A percentile compares a stretch with the other conserved stretches of the same genome.
Conservation (phyloP, 2,888 invertebrate genomes). For the Microdon myrmicae region DNA sequence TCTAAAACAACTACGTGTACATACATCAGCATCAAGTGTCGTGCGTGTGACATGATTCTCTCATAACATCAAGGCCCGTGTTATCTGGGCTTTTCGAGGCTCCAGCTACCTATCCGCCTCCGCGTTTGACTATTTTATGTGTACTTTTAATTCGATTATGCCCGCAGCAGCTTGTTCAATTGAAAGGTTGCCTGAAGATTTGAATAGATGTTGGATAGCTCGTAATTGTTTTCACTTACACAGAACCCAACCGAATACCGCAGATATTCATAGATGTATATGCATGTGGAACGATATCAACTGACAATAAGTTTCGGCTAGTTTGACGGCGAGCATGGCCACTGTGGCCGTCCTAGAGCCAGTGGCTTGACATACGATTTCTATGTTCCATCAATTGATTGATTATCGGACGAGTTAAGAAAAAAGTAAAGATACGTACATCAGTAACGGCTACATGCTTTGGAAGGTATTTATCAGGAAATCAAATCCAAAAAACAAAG, state of each 20-base stretch:
- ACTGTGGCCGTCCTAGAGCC: conserved; percentile 18
- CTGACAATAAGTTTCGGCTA: conserved; percentile 20
- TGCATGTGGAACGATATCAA: too few relatives aligned
- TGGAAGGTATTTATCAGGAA: conserved; percentile 24
- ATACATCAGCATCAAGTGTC: conserved; percentile 43
- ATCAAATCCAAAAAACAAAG: not conserved
- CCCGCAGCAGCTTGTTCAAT: conserved; percentile 4
- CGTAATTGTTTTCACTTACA: conserved; percentile 46
- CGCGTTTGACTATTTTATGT: conserved; percentile 30
- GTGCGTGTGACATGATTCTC: conserved; percentile 43
- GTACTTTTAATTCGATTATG: conserved; percentile 29
- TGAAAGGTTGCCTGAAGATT: conserved; percentile 34
- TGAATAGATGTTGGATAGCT: conserved; percentile 13
- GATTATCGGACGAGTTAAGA: conserved; percentile 37
- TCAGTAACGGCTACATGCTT: conserved; percentile 10
- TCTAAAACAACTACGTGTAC: conserved; percentile 22
- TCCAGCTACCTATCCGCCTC: conserved; percentile 46
- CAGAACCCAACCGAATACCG: too few relatives aligned
- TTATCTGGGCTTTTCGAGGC: conserved; percentile 38
- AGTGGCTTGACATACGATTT: conserved; percentile 38
- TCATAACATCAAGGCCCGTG: conserved; percentile 37
- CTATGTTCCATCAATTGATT: conserved; percentile 32
- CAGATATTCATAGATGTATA: too few relatives aligned
- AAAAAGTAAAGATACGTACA: conserved; percentile 26
- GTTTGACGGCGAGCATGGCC: conserved; percentile 27